Conservation (phyloP, 2,113 vertebrate genomes). For the Apteryx owenii region DNA sequence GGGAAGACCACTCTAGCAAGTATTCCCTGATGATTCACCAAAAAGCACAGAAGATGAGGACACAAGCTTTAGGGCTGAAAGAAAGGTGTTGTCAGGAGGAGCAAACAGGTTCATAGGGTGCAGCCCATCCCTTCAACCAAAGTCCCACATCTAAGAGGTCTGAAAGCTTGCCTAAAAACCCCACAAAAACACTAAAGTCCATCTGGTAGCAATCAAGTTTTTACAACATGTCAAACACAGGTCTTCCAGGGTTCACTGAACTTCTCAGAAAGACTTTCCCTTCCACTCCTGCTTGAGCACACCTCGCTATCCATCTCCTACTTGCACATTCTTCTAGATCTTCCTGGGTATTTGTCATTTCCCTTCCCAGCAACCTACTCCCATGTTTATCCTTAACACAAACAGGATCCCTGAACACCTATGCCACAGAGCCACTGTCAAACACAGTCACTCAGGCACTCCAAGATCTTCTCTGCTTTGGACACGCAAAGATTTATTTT, state of each 20-base stretch:
- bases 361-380: not conserved
- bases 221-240: accelerated
- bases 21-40: not conserved
- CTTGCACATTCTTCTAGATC: too few relatives aligned
- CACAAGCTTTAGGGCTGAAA: not conserved
- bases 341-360: accelerated
- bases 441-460: accelerated
- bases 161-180: not conserved
- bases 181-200: not conserved
- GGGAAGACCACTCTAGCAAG: not conserved
- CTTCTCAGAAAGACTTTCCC: not conserved
- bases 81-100: not conserved
- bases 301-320: not conserved
- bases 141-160: not conserved
- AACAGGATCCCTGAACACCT: accelerated
- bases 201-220: not conserved
- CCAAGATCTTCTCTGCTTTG: not conserved
- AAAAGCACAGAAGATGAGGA: not conserved
- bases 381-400: accelerated
- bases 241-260: not conserved
- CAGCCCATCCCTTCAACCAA: not conserved
- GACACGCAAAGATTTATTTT: not conserved
- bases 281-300: not conserved
- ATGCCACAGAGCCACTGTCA: not conserved
- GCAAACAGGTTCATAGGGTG: not conserved